Evolutionary conservation across 2,888 invertebrate genomes (phyloP).

Genomic region (Theodoxus fluviatilis): DNA sequence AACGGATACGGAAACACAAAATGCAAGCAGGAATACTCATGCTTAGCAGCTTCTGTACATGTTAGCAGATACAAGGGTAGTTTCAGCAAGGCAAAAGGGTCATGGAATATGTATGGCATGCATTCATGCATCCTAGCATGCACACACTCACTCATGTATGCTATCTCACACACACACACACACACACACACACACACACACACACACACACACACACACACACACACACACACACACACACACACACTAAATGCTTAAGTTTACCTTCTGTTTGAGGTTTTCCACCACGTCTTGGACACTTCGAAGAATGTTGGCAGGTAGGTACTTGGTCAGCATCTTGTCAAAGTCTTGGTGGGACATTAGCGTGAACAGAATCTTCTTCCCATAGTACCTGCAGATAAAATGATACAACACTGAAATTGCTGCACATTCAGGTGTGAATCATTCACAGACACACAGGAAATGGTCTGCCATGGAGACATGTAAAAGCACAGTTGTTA

Average conservation of each 20-base stretch:
- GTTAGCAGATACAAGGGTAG: no score
- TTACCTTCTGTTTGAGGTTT: slow-evolving; percentile 71
- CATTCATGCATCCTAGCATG: no score
- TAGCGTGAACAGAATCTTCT: slow-evolving; percentile 76
- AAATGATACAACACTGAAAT: neutral
- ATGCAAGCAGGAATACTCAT: neutral
- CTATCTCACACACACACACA: neutral
- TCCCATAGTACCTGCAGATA: slow-evolving; percentile 48
- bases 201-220: neutral
- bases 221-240: neutral
- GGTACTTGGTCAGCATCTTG: slow-evolving; percentile 79
- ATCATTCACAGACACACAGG: neutral
- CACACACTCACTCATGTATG: neutral
- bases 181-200: neutral
- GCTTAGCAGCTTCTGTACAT: no score
- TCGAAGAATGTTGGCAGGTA: slow-evolving; percentile 79
- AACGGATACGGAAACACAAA: neutral
- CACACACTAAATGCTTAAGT: neutral
- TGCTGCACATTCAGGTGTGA: neutral
- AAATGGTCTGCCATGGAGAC: no score
- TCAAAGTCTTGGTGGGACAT: slow-evolving; percentile 80
- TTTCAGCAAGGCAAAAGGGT: no score
- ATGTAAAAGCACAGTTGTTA: no score
- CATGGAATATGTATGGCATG: no score
- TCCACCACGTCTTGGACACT: slow-evolving; percentile 83